Evolutionary conservation across 2,113 vertebrate species (phyloP), one percentile per base, ranked within the genome.

Genomic region (cattle (Bos taurus)): DNA sequence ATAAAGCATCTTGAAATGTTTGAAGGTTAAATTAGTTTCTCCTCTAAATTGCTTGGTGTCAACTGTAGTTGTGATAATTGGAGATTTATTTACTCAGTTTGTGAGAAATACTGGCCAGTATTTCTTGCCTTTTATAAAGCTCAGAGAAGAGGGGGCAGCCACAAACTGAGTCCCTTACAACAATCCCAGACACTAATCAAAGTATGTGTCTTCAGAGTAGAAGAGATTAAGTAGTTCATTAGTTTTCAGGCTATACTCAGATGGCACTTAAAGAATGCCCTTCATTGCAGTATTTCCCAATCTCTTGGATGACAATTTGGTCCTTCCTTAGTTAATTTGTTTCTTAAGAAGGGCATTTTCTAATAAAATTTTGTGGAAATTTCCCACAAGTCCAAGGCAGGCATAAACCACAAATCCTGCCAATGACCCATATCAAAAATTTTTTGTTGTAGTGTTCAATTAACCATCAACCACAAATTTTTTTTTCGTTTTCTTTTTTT

Each of bases 11-110:
- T 91, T 80, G 60, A 96, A 92, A 60, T 57, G 77, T 52, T 77
- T 88, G 48, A 93, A 92, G 46, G 56, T 91, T 97, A 86, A 94
- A 91, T 98, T 91, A 87, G 33, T 74, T 94, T 94, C 46, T 91
- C 78, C 83, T 94, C 56, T 91, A 93, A 94, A 90, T 87, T 80
- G 56, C 28, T 83, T 54, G 50, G 56, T 57, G 40, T 96, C 85
- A 14, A 17, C 10, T 80, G 10, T 33, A 62, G 43, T 17, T 91
- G 64, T 84, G 60, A 71, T 93, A 36, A 97, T 64, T 97, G 67
- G 43, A 81, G 36, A 89, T 57, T 81, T 1, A 59, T 43, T 85
- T 1, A 64, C 77, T 84, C 26, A 21, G 4, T 82, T 46, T 91
- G 56, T 93, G 67, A 95, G 86, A 97, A 93, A 93, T 86, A 50